Base-by-base conservation (phyloP, 2,888 invertebrate genomes). In the Patella depressa region DNA sequence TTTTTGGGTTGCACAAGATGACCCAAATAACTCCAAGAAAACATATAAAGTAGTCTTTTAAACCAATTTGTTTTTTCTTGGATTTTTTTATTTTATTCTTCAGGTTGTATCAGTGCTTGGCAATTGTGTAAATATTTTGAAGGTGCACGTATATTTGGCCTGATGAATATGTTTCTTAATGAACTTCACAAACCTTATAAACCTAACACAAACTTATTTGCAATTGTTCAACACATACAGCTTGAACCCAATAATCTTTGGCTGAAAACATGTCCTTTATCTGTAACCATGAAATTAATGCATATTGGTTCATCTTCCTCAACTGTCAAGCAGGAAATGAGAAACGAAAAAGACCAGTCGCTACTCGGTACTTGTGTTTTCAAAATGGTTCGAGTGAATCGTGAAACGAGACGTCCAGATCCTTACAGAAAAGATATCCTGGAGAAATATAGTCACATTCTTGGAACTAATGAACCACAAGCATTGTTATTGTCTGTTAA, bases 81-180 rank as follows among this genome's bases (percentile, higher is more conserved):
- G 3, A 34, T 34, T 4, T 34, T 34, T 45, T n/a, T n/a, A n/a
- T n/a, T n/a, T n/a, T n/a, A 9, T 9, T 65, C 14, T 65, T 65
- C 65, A 65, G 65, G 65, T 24, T 65, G 65, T 65, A 65, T 65
- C 11, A 65, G 65, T 65, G 65, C 65, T 24, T 65, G 65, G 65
- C 19, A 65, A 65, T 24, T 65, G 19, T n/a, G 65, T 24, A 65
- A 65, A 24, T 24, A 12, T 12, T 65, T 65, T 65, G 65, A 65
- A 65, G 65, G 65, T 19, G 65, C n/a, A 24, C 65, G 65, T 24
- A 14, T 24, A 3, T 15, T 65, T 24, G 19, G 12, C 19, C 14
- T 65, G 19, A 12, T 65, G 3, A 15, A 12, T 19, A 24, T 19
- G 14, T 65, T 65, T 15, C 19, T 24, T 24, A 65, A 5, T 19